Base-by-base conservation (phyloP, 2,113 vertebrate species). In the Gambusia affinis region DNA sequence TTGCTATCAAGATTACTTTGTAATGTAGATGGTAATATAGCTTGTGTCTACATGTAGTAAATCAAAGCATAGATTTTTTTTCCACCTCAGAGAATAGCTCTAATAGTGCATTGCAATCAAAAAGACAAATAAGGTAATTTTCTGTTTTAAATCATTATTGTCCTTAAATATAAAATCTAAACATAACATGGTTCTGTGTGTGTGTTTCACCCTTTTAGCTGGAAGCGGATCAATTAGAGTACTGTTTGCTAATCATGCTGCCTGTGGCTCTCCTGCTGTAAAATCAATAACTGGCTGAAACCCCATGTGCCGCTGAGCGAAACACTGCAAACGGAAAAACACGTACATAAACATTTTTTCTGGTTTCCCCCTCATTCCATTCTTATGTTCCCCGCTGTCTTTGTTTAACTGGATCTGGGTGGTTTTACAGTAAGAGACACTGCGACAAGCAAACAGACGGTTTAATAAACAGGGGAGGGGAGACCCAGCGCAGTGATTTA, bases 231-330 rank as follows among this genome's bases (percentile, higher is more conserved):
- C 86, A 88, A 88, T 92, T 85, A 88, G 62, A 73, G 42, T 73
- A 85, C 81, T 85, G 87, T 89, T 87, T 81, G 78, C 82, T 73
- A 72, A 82, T 75, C 85, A 71, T 42, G 82, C 73, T 84, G 82
- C 77, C 84, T 88, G 77, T 87, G 73, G 81, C 85, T 80, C 79
- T 83, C 47, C 79, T 60, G 75, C 83, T 81, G 70, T 22, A 73
- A 72, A 85, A 87, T 91, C 89, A 80, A 91, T 91, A 86, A 68
- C 72, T 79, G 77, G 73, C 80, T 77, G 78, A 78, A 75, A 85
- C 64, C 51, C 78, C 64, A 84, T 79, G 64, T 29, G 27, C 76
- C 64, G 70, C 78, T 75, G 76, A 65, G 54, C 84, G 76, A 76
- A 75, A 82, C 64, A 68, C 74, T 65, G 60, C 76, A 88, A 74